A percentile compares a stretch with the other conserved stretches of the same genome.
These are phyloP conservation scores for Drosophila pectinifera DNA, from an alignment of 1,140 invertebrate species.

Conservation along the genomic window DNA sequence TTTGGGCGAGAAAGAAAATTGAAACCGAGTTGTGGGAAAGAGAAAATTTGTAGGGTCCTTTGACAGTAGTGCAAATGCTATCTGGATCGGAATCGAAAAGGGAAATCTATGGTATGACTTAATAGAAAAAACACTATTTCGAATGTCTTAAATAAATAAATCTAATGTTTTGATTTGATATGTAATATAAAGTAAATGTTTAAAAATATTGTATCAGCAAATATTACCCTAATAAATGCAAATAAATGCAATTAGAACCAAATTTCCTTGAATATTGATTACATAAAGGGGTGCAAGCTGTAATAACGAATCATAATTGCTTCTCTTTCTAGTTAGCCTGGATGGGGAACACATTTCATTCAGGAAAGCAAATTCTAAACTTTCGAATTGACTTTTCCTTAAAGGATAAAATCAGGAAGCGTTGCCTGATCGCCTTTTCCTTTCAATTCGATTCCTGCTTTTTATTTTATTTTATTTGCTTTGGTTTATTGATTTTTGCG, in stretches of 20 bases:
- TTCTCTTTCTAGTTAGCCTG: background rate
- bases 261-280: too few species aligned
- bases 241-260: too few species aligned
- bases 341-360: too few species aligned
- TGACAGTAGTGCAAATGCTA: conserved; percentile 49
- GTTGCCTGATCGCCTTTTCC: conserved; percentile 35
- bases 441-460: conserved; percentile 18
- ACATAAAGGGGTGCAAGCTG: too few species aligned
- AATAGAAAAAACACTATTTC: too few species aligned
- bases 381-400: background rate
- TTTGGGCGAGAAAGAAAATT: conserved; percentile 65
- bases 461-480: conserved; percentile 35
- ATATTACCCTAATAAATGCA: too few species aligned
- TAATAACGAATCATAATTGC: too few species aligned
- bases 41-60: conserved; percentile 40
- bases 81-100: conserved; percentile 16
- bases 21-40: conserved; percentile 63
- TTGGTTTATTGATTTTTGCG: conserved; percentile 59
- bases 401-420: conserved; percentile 8
- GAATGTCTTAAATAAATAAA: too few species aligned
- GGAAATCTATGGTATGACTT: background rate
- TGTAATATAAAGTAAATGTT: too few species aligned
- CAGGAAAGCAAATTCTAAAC: too few species aligned
- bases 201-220: too few species aligned
- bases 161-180: too few species aligned